Percentiles rank a stretch among this genome's conserved stretches.
Evolutionary conservation across 2,113 vertebrate species (phyloP).

Genomic region (Leptodactylus fuscus): DNA sequence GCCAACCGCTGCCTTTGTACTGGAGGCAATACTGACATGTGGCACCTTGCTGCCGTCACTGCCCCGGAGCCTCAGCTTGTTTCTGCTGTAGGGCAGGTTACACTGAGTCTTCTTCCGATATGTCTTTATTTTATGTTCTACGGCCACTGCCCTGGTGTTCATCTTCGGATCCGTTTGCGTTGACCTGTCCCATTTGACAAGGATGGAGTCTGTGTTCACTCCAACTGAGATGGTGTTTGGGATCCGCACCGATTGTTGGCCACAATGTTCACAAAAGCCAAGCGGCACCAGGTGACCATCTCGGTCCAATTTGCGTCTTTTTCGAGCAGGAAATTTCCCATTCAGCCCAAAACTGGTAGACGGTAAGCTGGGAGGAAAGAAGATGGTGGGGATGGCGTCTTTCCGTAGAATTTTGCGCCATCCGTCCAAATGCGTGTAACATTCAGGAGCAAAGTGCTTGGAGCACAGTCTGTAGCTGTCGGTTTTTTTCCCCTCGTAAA

Average conservation of each 20-base stretch:
- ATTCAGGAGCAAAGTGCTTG: slow-evolving; percentile 18
- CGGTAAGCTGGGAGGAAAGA: neutral
- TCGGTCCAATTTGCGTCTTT: neutral
- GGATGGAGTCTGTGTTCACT: neutral
- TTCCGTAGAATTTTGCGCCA: neutral
- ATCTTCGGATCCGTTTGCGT: neutral
- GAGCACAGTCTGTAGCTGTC: slow-evolving; percentile 17
- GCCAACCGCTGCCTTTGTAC: neutral
- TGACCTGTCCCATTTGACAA: neutral
- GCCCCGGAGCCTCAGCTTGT: neutral
- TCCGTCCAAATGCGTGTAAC: neutral
- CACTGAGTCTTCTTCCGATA: slow-evolving; percentile 1
- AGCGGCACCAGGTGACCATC: neutral
- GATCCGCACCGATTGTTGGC: neutral
- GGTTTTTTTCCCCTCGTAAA: slow-evolving; percentile 18
- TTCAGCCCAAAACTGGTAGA: neutral
- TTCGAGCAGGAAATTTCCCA: neutral
- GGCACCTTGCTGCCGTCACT: neutral
- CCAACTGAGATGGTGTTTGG: neutral
- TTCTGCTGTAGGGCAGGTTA: neutral
- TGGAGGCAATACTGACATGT: neutral
- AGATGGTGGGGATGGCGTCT: slow-evolving; percentile 24
- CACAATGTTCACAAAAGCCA: neutral
- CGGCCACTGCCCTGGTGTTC: neutral
- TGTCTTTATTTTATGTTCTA: slow-evolving; percentile 10